Conservation (phyloP, 2,888 invertebrate species). For the Cheilosia impressa region DNA sequence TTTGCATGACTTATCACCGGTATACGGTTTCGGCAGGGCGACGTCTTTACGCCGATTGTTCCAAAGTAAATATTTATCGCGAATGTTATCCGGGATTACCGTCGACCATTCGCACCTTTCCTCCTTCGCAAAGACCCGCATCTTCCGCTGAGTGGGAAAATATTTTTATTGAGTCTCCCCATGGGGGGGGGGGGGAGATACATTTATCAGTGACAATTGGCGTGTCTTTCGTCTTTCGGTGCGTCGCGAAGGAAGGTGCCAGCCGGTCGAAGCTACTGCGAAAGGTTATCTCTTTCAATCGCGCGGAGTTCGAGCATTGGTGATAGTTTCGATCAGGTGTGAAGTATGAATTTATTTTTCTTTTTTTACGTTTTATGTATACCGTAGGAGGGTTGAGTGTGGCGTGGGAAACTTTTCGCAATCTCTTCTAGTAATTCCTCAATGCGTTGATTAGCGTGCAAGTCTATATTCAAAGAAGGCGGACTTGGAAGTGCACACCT, state of each 20-base stretch:
- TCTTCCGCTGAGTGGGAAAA: slow-evolving; percentile 58
- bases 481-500: slow-evolving; percentile 55
- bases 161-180: slow-evolving; percentile 62
- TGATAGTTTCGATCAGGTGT: slow-evolving; percentile 68
- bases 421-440: slow-evolving; percentile 13
- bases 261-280: slow-evolving; percentile 53
- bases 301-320: slow-evolving; percentile 1
- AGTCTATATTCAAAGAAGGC: background rate
- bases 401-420: slow-evolving; percentile 58
- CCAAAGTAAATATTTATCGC: slow-evolving; percentile 66
- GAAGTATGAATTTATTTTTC: slow-evolving; percentile 29
- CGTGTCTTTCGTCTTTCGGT: slow-evolving; percentile 51
- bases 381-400: slow-evolving; percentile 35
- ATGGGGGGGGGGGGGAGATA: slow-evolving; percentile 60
- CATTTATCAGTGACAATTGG: slow-evolving; percentile 69
- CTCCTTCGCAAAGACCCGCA: slow-evolving; percentile 48
- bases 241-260: slow-evolving; percentile 1
- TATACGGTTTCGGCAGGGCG: slow-evolving; percentile 46
- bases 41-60: slow-evolving; percentile 25
- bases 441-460: slow-evolving; percentile 4
- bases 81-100: slow-evolving; percentile 55
- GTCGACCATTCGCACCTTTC: slow-evolving; percentile 11
- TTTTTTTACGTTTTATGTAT: background rate
- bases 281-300: slow-evolving; percentile 54
- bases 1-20: slow-evolving; percentile 63